phyloP scores from a whole-genome alignment of 2,113 vertebrate species.

The Tachycineta bicolor region DNA sequence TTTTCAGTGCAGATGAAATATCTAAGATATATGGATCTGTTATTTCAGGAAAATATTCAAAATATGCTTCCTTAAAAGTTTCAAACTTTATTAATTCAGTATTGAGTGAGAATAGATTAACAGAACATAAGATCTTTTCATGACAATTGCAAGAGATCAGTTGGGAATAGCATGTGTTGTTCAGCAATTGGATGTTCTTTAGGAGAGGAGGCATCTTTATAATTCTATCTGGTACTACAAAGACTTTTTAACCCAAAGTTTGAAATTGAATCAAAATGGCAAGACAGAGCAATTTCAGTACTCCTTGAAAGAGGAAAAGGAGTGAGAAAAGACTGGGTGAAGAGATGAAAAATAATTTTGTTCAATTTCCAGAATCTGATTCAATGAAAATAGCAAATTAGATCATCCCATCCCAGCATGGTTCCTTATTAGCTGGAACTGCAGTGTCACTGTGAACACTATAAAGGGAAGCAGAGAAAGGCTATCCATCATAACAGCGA shows the following conservation, averaged over 20 bases:
- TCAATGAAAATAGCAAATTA: slow-evolving; percentile 24
- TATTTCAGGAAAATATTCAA: slow-evolving; percentile 6
- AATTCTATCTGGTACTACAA: slow-evolving; percentile 12
- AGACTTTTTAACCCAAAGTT: slow-evolving; percentile 21
- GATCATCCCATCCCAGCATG: not conserved
- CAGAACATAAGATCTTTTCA: not conserved
- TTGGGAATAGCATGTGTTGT: not conserved
- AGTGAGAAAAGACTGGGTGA: not conserved
- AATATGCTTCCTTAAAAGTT: slow-evolving; percentile 9
- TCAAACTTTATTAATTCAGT: not conserved
- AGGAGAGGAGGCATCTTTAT: not conserved
- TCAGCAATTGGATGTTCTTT: not conserved
- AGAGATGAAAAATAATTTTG: slow-evolving; percentile 11
- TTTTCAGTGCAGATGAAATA: not conserved
- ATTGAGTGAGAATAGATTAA: not conserved
- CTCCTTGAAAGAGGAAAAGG: not conserved
- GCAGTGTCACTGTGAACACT: not conserved
- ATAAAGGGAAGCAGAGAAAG: not conserved
- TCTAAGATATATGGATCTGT: not conserved
- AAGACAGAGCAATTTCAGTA: slow-evolving; percentile 45
- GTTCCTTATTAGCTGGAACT: not conserved
- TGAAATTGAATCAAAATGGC: slow-evolving; percentile 49
- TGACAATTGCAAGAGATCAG: not conserved
- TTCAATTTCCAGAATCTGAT: slow-evolving; percentile 12
- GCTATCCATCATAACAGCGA: not conserved